Base-by-base conservation (phyloP, 2,888 invertebrate species). In the Hypsopygia costalis region DNA sequence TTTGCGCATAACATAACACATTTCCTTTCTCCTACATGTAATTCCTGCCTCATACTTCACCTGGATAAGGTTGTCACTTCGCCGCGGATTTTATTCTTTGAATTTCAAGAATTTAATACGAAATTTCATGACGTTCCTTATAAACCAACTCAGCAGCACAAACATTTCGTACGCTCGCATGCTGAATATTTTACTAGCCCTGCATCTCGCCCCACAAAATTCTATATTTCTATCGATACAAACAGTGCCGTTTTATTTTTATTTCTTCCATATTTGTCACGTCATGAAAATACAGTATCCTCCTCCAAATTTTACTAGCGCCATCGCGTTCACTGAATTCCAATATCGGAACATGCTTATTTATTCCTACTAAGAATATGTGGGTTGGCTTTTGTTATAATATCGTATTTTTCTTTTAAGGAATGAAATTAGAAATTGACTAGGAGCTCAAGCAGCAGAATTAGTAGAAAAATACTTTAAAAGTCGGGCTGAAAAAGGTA, bases 261-360 rank as follows among this genome's bases (percentile, higher is more conserved):
- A 63, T 66, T 62, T 66, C 52, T 58, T 54, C 60, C 54, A 59
- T 71, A 67, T 68, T 69, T 70, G 69, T 68, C 71, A 69, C 69
- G 51, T 67, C 69, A 64, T 69, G 67, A 62, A 64, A 64, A 58
- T 57, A 66, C 58, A 60, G 57, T 62, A 55, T 62, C 47, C 50
- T 50, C 44, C 44, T 51, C 46, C 55, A 62, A 70, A 64, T 69
- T 67, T 64, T 61, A 64, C 55, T 51, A 48, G 49, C 46, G 22
- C 46, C 34, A 46, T 48, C 25, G 43, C 58, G 58, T 52, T 44
- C 37, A 20, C 40, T 48, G 68, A 66, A 67, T 67, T 63, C 57
- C 60, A 62, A 69, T 70, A 16, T 31, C 35, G 38, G 32, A 31
- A 32, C 30, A 12, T 35, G n/a, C 30, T 25, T 49, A 47, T 60